Evolutionary conservation across 2,888 invertebrate species (phyloP), one percentile per base, ranked within the genome.

Genomic region (Hoplodrina blanda): DNA sequence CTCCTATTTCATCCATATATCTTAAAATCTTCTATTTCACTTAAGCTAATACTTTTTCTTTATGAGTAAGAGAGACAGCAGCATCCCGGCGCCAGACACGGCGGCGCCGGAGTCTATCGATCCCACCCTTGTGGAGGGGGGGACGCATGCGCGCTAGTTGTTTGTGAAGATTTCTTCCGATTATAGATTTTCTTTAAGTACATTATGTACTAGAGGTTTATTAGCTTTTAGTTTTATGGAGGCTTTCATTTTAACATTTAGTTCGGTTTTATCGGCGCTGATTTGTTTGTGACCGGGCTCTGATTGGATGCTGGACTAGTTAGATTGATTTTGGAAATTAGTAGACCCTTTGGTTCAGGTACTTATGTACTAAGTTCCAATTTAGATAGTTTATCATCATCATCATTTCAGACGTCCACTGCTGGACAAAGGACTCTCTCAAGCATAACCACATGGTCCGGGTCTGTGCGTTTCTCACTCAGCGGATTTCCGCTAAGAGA

Each of bases 81-180:
- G 37, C 60, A 46, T 20, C 76, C 82, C 79, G 82, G 92, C 92
- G 92, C 92, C 94, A 95, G 95, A 95, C 95, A 86, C 50, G 80
- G 73, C 94, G 95, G 95, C 95, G 95, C 95, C 95, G 81, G 95
- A 95, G 95, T 94, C 63, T 89, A 94, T 94, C 91, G 94, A 94
- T 90, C 82, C 81, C 84, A 84, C 84, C 88, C 82, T 49, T 19
- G 50, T 44, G 57, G 80, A 75, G 82, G 85, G 84, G 62, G 37
- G 66, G 62, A 74, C 91, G 91, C 94, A 92, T 93, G 94, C 94
- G 94, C 82, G 20, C 2, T 64, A 11, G 73, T 90, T 93, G 93
- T 94, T 94, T 93, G 90, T 87, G 83, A 88, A 84, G 86, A 88
- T 90, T 88, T 82, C 75, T 83, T 85, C 76, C 75, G 88, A 88